Evolutionary conservation across 2,797 vertebrate species (phyloP).

Genomic region (Falco peregrinus): DNA sequence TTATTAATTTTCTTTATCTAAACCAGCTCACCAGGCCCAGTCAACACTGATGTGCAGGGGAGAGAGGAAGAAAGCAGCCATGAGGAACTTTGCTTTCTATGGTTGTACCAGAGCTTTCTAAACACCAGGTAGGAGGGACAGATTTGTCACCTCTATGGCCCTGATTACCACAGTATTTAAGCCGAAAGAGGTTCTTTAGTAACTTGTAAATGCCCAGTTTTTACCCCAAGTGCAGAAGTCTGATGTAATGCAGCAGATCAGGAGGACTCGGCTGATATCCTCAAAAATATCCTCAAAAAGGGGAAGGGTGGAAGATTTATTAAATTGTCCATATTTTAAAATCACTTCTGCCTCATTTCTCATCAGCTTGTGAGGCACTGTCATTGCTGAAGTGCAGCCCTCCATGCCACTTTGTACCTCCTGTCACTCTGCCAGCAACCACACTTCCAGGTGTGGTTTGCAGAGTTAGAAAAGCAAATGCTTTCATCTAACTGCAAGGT

Average conservation of each 20-base stretch:
- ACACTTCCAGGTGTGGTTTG: neutral
- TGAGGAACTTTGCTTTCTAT: slow-evolving; percentile 11
- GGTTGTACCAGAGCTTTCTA: slow-evolving; percentile 58
- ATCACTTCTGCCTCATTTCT: neutral
- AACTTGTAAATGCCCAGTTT: neutral
- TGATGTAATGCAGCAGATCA: neutral
- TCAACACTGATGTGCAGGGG: neutral
- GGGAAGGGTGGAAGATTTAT: neutral
- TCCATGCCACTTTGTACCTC: neutral
- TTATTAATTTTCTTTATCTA: neutral
- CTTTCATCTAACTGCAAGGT: neutral
- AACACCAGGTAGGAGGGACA: slow-evolving; percentile 33
- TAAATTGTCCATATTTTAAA: neutral
- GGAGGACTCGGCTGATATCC: neutral
- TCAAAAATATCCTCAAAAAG: neutral
- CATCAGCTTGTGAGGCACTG: neutral
- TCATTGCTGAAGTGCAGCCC: neutral
- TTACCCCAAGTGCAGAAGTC: neutral
- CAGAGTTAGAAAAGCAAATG: neutral
- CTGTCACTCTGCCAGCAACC: neutral
- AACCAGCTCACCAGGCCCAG: neutral
- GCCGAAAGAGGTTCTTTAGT: neutral
- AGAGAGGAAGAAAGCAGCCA: neutral
- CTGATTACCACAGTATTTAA: neutral
- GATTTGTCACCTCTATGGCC: neutral